Percentiles rank a stretch among this genome's conserved stretches.
Conservation (phyloP, 2,797 vertebrate genomes). For the Phaenicophaeus curvirostris region DNA sequence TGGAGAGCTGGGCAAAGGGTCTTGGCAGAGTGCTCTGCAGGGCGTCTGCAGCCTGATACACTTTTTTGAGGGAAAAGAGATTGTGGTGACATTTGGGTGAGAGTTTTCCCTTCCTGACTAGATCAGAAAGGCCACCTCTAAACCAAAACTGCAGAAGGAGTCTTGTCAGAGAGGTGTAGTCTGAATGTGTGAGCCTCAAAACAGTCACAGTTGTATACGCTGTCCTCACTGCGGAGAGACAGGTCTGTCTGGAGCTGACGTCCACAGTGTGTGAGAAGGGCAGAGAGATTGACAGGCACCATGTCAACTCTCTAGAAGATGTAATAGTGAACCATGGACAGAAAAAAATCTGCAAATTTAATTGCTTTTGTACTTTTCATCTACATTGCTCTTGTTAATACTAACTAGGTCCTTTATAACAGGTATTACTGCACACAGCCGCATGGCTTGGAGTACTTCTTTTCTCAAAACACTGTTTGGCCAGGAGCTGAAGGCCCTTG, state of each 20-base stretch:
- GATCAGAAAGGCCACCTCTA: background rate
- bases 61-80: background rate
- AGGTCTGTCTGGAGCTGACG: background rate
- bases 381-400: background rate
- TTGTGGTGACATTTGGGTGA: background rate
- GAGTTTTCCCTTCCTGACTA: background rate
- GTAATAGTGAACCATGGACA: background rate
- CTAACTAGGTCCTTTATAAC: background rate
- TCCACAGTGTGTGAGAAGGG: background rate
- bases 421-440: background rate
- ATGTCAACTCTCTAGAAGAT: background rate
- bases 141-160: background rate
- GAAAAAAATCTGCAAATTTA: background rate
- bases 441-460: background rate
- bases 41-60: fast-evolving
- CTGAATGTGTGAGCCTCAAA: background rate
- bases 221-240: background rate
- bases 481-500: background rate
- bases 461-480: background rate
- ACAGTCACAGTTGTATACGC: fast-evolving
- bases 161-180: background rate
- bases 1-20: background rate
- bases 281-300: background rate
- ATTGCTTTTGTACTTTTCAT: background rate
- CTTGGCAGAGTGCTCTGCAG: background rate